Percentiles rank a stretch among this genome's conserved stretches.
Conservation (phyloP, 2,888 invertebrate genomes). For the Iselma pallidipennis region DNA sequence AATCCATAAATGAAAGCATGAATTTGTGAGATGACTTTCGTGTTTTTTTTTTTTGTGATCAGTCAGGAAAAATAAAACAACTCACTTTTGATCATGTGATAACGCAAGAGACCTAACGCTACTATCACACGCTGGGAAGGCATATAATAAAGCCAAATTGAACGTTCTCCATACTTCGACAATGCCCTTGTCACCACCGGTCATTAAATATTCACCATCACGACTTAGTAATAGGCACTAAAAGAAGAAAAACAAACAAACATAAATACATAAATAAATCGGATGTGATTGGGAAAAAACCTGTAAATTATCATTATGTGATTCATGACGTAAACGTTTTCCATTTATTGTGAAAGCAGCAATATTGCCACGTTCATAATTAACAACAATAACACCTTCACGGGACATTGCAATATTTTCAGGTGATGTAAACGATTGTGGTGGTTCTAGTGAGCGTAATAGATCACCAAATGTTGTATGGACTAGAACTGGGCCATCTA, state of each 20-base stretch:
- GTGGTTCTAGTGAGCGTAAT: slow-evolving; percentile 85
- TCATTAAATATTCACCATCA: slow-evolving; percentile 98
- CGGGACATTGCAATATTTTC: slow-evolving; percentile 92
- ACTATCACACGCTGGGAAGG: slow-evolving; percentile 97
- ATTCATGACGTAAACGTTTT: slow-evolving; percentile 83
- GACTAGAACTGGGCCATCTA: slow-evolving; percentile 94
- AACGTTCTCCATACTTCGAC: slow-evolving; percentile 99
- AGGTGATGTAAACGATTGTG: slow-evolving; percentile 74
- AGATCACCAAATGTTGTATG: slow-evolving; percentile 98
- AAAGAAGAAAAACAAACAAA: slow-evolving; percentile 34
- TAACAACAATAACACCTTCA: slow-evolving; percentile 94
- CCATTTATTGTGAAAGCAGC: slow-evolving; percentile 96
- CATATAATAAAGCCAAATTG: slow-evolving; percentile 95
- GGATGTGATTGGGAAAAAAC: slow-evolving; percentile 55
- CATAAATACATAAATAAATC: slow-evolving; percentile 6
- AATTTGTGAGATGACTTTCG: slow-evolving; percentile 5
- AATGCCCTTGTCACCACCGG: slow-evolving; percentile 95
- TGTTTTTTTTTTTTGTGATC: neutral
- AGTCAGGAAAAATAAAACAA: slow-evolving; percentile 26
- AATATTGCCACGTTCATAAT: slow-evolving; percentile 89
- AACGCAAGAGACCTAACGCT: slow-evolving; percentile 92
- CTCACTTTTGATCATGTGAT: slow-evolving; percentile 98
- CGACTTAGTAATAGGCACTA: slow-evolving; percentile 92
- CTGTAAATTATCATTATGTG: slow-evolving; percentile 94
- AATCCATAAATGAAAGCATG: slow-evolving; percentile 7